Evolutionary conservation across 2,797 vertebrate species (phyloP).

Genomic region (Sylvilagus floridanus): DNA sequence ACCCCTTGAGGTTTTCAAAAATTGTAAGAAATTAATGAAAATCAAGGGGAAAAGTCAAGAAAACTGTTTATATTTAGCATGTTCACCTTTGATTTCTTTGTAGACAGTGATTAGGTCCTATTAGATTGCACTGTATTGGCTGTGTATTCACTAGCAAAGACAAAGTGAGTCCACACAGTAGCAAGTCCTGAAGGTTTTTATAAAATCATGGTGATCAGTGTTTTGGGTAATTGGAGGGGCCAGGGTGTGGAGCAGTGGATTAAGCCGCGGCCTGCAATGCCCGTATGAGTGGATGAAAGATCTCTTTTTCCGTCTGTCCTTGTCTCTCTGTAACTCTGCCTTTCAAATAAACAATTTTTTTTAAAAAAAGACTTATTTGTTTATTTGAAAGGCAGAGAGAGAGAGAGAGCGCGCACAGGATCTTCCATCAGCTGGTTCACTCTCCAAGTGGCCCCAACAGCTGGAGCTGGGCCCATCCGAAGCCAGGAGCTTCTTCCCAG

Average conservation of each 20-base stretch:
- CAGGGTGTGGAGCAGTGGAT: too few relatives aligned
- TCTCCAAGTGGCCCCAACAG: too few relatives aligned
- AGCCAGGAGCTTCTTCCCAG: too few relatives aligned
- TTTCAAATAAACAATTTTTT: background rate
- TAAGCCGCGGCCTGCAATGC: too few relatives aligned
- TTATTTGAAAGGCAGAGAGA: too few relatives aligned
- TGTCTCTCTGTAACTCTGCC: too few relatives aligned
- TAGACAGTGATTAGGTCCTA: background rate
- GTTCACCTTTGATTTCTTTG: conserved; percentile 4
- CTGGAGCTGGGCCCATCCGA: too few relatives aligned
- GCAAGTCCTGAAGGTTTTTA: background rate
- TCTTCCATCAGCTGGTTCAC: too few relatives aligned
- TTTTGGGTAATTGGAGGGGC: background rate
- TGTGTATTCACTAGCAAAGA: background rate
- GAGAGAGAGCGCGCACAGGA: too few relatives aligned
- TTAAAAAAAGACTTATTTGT: too few relatives aligned
- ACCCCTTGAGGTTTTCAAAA: conserved; percentile 31
- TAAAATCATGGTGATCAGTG: background rate
- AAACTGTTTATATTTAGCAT: background rate
- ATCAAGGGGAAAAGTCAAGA: background rate
- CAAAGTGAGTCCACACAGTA: conserved; percentile 8
- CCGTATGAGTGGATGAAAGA: too few relatives aligned
- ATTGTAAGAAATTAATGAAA: background rate
- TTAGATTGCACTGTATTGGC: background rate
- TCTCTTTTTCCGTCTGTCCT: too few relatives aligned